Evolutionary conservation across 2,888 invertebrate genomes (phyloP), one percentile per base, ranked within the genome.

Genomic region (Heliconius ethilla): DNA sequence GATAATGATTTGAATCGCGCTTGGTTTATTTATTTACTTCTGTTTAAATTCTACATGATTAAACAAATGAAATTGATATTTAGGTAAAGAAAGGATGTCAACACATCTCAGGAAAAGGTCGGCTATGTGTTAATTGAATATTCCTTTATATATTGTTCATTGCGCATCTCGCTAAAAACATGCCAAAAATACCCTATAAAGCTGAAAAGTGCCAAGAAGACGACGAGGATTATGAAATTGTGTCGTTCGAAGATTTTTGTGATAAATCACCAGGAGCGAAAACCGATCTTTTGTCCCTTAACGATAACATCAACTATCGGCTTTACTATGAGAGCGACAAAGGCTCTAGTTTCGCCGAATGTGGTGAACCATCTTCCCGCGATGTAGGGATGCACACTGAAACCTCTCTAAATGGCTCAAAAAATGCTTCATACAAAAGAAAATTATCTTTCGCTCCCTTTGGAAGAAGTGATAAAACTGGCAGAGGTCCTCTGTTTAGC

Each of bases 221-320:
- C 27, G 91, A 93, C 25, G 92, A 93, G 70, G 95, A 94, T 81
- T 94, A 95, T 79, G 94, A 94, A 84, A 93, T 94, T 78, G 95
- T 95, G 40, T 95, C 95, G 1, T 95, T 95, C 84, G 95, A 96
- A 86, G 95, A 95, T 76, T 95, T 95, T 85, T 95, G 95, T 82
- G 95, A 95, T 82, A 95, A 95, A 82, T 93, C 92, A 70, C 89
- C 93, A 1, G 91, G 91, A 69, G 89, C 91, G 27, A 95, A 95
- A 85, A 95, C 94, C 18, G 95, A 95, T 88, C 92, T 95, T 79
- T 91, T 94, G 82, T 92, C 95, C 10, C 85, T 95, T 78, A 95
- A 94, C 81, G 94, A 95, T 82, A 95, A 95, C 81, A 94, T 95
- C 59, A 95, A 95, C 83, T 95, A 95, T 84, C 91, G 94, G 63